phyloP scores from a whole-genome alignment of 2,113 vertebrate species.

The Camarhynchus parvulus region DNA sequence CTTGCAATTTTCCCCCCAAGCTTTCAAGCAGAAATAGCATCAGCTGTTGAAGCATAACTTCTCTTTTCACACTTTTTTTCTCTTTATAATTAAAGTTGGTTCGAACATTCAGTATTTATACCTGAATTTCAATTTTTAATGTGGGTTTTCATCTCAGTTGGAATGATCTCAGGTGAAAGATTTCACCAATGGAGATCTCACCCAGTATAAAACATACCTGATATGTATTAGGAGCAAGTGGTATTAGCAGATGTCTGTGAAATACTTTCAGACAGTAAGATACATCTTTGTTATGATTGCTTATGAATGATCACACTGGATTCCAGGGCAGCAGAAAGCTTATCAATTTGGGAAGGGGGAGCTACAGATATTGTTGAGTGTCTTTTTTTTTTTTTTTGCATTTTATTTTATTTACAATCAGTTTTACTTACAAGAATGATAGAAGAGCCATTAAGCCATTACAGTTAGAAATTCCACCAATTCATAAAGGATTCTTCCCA shows the following conservation, averaged over 20 bases:
- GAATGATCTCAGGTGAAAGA: background rate
- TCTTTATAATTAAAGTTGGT: background rate
- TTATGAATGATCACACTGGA: background rate
- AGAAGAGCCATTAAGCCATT: background rate
- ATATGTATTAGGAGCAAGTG: background rate
- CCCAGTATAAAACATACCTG: background rate
- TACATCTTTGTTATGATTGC: background rate
- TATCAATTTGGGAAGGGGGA: accelerated
- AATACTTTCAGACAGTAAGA: background rate
- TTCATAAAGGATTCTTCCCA: background rate
- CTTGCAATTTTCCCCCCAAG: accelerated
- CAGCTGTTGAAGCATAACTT: background rate
- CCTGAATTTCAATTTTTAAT: background rate
- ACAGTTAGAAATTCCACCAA: background rate
- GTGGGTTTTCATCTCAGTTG: background rate
- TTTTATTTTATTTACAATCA: background rate
- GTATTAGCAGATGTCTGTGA: background rate
- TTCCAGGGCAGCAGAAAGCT: background rate
- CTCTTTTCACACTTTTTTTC: background rate
- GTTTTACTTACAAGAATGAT: background rate
- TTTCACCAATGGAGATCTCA: background rate
- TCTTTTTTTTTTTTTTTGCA: background rate
- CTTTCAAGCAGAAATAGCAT: background rate
- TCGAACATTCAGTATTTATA: background rate
- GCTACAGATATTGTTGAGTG: background rate